These are phyloP conservation scores for Apamea monoglypha DNA, from an alignment of 2,888 invertebrate genomes.

Conservation along the genomic window DNA sequence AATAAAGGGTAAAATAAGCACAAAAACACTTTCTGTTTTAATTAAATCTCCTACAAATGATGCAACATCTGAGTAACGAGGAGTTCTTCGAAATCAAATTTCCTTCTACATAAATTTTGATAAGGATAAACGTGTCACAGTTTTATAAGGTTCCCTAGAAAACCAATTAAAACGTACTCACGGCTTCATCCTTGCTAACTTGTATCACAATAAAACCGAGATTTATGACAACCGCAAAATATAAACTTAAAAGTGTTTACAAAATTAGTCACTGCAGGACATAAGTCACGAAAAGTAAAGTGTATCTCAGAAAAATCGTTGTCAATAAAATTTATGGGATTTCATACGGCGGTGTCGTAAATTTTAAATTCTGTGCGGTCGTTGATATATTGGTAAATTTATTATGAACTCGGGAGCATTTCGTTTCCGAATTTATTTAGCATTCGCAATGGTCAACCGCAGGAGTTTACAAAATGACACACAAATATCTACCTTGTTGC, in stretches of 20 bases:
- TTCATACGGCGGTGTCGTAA: conserved; percentile 66
- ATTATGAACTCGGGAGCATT: conserved; percentile 65
- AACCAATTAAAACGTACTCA: conserved; percentile 70
- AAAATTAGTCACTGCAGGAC: conserved; percentile 70
- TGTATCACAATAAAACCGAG: conserved; percentile 67
- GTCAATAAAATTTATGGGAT: conserved; percentile 68
- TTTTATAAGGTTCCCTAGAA: conserved; percentile 68
- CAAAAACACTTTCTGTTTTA: conserved; percentile 34
- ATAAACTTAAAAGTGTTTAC: conserved; percentile 55
- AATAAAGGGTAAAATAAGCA: conserved; percentile 38
- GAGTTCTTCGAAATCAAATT: conserved; percentile 63
- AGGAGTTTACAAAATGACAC: conserved; percentile 16
- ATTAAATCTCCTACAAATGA: conserved; percentile 34
- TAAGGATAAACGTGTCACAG: conserved; percentile 66
- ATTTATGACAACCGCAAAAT: conserved; percentile 75
- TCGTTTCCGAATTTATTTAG: conserved; percentile 72
- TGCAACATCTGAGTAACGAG: conserved; percentile 36
- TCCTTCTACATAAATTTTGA: conserved; percentile 67
- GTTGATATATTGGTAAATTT: conserved; percentile 69
- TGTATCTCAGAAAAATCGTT: conserved; percentile 60
- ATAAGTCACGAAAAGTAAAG: conserved; percentile 46
- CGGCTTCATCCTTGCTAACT: conserved; percentile 51
- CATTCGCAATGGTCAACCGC: conserved; percentile 64
- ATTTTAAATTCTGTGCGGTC: conserved; percentile 64
- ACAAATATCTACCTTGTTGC: conserved; percentile 42